Evolutionary conservation across 1,140 invertebrate species (phyloP), one percentile per base, ranked within the genome.

Genomic region (Galleria mellonella): DNA sequence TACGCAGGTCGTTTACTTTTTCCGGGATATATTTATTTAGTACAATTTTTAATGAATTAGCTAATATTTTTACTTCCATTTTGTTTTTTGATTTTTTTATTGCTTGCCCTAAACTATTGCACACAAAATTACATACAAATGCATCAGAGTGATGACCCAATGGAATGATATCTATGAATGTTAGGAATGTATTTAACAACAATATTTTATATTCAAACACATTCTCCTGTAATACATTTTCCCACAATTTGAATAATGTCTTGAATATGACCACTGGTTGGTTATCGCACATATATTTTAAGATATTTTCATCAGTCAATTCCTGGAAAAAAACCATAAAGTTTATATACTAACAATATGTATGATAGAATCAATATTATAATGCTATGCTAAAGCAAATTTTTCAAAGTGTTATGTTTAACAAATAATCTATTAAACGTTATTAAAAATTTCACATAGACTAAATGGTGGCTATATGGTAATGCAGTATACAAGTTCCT

Each of bases 271-370:
- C 56, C n/a, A 77, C 51, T 0, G 78, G 62, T 49, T 87, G 72
- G n/a, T 78, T 62, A 45, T 64, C 59, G 42, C 81, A 86, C 2
- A 86, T 51, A 47, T 81, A 75, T 23, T 77, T 53, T 50, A 82
- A 63, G 12, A 86, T 66, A 30, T 73, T 66, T 15, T 59, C 64
- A 37, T 72, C 65, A 11, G 69, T 72, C 5, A 71, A 53, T 33
- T 75, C 71, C 82, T 86, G 55, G 47, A 77, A 82, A 11, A 50
- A 47, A 58, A n/a, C 15, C 3, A 48, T 31, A 29, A 46, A 39
- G 46, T 41, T 33, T 49, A 48, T 28, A 45, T 38, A 8, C 32
- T 29, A 33, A 12, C 35, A 37, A 30, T 40, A n/a, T n/a, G n/a
- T n/a, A n/a, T n/a, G n/a, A n/a, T n/a, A n/a, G n/a, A n/a, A n/a